Conservation (phyloP, 2,888 invertebrate species). For the Lepas anatifera region DNA sequence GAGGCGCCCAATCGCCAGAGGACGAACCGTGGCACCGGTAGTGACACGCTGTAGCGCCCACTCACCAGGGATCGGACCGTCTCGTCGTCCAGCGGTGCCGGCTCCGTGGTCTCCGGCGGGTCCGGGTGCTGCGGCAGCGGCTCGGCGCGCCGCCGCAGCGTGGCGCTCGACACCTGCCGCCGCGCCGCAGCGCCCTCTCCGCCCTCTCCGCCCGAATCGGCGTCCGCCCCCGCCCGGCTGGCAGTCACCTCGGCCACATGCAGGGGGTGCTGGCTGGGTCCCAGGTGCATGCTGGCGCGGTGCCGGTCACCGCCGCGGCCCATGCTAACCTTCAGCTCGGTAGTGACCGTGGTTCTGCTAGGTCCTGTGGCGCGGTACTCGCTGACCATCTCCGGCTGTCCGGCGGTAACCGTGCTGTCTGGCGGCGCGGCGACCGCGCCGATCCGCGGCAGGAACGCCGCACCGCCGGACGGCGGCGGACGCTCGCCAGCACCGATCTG, state of each 20-base stretch:
- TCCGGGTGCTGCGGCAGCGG: not conserved
- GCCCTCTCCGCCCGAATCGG: not conserved
- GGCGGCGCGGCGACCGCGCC: not conserved
- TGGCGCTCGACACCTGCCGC: not conserved
- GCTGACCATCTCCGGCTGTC: not conserved
- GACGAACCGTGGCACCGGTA: not conserved
- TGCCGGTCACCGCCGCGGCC: not conserved
- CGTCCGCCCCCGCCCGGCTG: not conserved
- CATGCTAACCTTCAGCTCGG: not conserved
- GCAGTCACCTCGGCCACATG: not conserved
- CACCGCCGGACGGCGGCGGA: not conserved
- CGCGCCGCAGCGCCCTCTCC: not conserved
- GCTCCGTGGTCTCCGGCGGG: not conserved
- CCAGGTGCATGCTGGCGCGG: conserved; percentile 7
- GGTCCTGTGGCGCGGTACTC: not conserved
- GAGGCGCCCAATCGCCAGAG: not conserved
- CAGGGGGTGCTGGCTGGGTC: not conserved
- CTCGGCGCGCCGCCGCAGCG: not conserved
- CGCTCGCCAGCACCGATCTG: not conserved
- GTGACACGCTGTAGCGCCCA: not conserved
- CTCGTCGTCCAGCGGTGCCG: not conserved
- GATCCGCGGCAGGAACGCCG: not conserved
- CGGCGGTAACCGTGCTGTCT: not conserved
- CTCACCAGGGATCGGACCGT: conserved; percentile 3
- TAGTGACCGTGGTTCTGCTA: not conserved